Percentiles rank a stretch among this genome's conserved stretches.
These are phyloP conservation scores for Cheilosia grossa DNA, from an alignment of 2,888 invertebrate genomes.

Conservation along the genomic window DNA sequence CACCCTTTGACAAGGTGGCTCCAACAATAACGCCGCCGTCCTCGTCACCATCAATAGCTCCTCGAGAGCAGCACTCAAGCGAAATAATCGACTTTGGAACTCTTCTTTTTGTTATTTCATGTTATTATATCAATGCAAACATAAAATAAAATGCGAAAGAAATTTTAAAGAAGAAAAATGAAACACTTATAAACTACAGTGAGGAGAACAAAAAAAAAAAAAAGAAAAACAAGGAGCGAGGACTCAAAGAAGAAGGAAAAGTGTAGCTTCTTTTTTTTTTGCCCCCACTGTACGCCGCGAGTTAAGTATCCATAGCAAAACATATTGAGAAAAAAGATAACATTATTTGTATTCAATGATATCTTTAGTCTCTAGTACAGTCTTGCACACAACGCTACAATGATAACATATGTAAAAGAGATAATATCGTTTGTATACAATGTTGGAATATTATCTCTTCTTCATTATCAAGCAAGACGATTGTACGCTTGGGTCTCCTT, in stretches of 20 bases:
- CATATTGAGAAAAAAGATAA: too few relatives aligned
- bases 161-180: conserved; percentile 25
- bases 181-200: conserved; percentile 55
- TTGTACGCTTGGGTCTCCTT: too few relatives aligned
- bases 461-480: too few relatives aligned
- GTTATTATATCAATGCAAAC: conserved; percentile 69
- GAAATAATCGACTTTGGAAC: conserved; percentile 71
- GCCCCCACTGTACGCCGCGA: conserved; percentile 32
- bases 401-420: too few relatives aligned
- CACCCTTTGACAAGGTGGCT: conserved; percentile 14
- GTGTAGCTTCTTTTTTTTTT: conserved; percentile 2
- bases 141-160: conserved; percentile 21
- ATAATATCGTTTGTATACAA: too few relatives aligned
- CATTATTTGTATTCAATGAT: too few relatives aligned
- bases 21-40: conserved; percentile 33
- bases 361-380: too few relatives aligned
- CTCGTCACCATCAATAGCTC: conserved; percentile 34
- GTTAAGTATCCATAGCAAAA: too few relatives aligned
- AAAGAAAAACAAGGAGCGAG: conserved; percentile 21
- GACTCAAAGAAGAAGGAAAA: conserved; percentile 19
- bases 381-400: too few relatives aligned
- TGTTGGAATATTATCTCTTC: too few relatives aligned
- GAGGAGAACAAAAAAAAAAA: too few relatives aligned
- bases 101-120: conserved; percentile 57
- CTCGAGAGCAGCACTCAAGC: conserved; percentile 60